A percentile compares a stretch with the other conserved stretches of the same genome.
phyloP scores from a whole-genome alignment of 2,113 vertebrate species.

The Paradisaea rubra region DNA sequence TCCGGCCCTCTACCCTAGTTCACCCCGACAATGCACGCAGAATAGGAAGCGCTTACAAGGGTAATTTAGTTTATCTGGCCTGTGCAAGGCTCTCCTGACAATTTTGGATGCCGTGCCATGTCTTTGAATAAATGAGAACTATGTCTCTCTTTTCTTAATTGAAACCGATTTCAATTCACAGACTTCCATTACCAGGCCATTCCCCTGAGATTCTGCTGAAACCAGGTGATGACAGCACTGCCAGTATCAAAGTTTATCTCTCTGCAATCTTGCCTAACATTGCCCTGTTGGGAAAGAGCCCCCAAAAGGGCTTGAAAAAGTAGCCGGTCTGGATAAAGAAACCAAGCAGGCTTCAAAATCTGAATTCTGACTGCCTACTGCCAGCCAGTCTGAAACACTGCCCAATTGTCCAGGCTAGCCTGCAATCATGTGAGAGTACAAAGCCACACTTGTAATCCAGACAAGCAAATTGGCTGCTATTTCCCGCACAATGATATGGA shows the following conservation, averaged over 20 bases:
- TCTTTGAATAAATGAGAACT: conserved; percentile 15
- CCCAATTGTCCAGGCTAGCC: conserved; percentile 32
- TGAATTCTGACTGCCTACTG: conserved; percentile 36
- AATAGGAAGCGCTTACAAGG: neutral
- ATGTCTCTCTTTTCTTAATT: neutral
- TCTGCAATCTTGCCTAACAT: neutral
- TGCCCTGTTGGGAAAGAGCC: neutral
- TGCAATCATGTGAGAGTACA: conserved; percentile 19
- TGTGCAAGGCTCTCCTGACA: neutral
- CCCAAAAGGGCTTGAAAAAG: neutral
- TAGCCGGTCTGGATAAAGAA: neutral
- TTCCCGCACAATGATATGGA: neutral
- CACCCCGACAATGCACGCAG: neutral
- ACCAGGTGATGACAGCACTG: conserved; percentile 39
- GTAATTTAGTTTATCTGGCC: conserved; percentile 36
- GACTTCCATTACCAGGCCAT: neutral
- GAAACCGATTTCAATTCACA: neutral
- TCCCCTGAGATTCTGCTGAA: neutral
- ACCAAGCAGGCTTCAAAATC: conserved; percentile 34
- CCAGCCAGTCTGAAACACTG: conserved; percentile 50
- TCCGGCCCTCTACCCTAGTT: neutral
- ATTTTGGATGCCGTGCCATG: neutral
- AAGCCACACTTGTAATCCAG: conserved; percentile 47
- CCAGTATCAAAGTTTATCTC: neutral
- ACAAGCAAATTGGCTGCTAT: conserved; percentile 5